Conservation (phyloP, 2,113 vertebrate genomes). For the Falcunculus frontatus region DNA sequence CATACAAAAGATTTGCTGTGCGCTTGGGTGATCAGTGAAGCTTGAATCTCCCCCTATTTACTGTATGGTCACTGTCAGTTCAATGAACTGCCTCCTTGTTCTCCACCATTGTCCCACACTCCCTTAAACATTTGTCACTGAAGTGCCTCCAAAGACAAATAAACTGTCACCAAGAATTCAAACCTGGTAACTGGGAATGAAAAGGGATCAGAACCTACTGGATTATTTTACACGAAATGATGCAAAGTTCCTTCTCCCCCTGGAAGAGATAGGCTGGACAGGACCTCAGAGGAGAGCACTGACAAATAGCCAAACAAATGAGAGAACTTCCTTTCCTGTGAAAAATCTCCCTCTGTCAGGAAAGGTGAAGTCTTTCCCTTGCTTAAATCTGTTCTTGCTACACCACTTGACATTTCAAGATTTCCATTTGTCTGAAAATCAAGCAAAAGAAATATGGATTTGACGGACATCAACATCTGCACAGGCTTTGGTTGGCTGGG, state of each 20-base stretch:
- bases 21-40: conserved; percentile 76
- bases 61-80: conserved; percentile 87
- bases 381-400: conserved; percentile 5
- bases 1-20: conserved; percentile 77
- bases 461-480: conserved; percentile 65
- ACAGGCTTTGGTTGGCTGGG: neutral
- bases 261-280: neutral
- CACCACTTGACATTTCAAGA: conserved; percentile 23
- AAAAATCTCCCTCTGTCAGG: neutral
- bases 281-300: neutral
- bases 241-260: neutral
- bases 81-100: conserved; percentile 86
- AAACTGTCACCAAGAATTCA: conserved; percentile 77
- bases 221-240: conserved; percentile 59
- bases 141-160: conserved; percentile 81
- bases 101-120: conserved; percentile 79
- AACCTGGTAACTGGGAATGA: conserved; percentile 65
- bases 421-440: conserved; percentile 43
- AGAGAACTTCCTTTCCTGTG: neutral
- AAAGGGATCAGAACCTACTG: conserved; percentile 32
- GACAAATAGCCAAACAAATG: neutral
- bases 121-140: conserved; percentile 85
- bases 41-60: conserved; percentile 81
- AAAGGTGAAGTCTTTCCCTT: neutral
- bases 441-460: neutral